Evolutionary conservation across 2,113 vertebrate species (phyloP).

Genomic region (Phoenicopterus ruber): DNA sequence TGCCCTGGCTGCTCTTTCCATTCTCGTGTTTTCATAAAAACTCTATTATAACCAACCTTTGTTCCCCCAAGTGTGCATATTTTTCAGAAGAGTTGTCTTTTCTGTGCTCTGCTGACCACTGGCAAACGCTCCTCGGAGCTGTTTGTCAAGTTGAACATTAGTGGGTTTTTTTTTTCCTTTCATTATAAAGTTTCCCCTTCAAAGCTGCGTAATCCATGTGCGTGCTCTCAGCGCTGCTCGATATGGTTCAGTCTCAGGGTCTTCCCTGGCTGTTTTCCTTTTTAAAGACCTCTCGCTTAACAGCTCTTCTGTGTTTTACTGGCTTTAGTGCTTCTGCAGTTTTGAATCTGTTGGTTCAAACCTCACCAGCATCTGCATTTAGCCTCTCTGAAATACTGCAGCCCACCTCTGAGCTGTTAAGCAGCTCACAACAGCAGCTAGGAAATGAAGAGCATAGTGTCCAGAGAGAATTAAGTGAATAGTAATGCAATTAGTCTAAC

Average conservation of each 20-base stretch:
- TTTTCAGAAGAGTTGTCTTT: conserved; percentile 36
- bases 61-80: not conserved
- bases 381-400: not conserved
- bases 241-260: not conserved
- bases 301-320: not conserved
- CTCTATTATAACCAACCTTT: conserved; percentile 54
- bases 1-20: conserved; percentile 56
- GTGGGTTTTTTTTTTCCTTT: not conserved
- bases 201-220: not conserved
- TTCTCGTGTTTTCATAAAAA: conserved; percentile 44
- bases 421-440: not conserved
- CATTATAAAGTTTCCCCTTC: not conserved
- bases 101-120: not conserved
- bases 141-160: not conserved
- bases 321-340: not conserved
- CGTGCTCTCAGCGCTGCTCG: not conserved
- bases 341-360: not conserved
- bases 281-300: not conserved
- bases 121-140: not conserved
- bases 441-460: not conserved
- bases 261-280: not conserved
- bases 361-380: not conserved
- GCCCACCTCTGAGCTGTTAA: not conserved
- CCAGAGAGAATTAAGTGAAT: not conserved
- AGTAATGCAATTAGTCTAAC: conserved; percentile 19